Evolutionary conservation across 2,797 vertebrate genomes (phyloP).

Genomic region (Esox lucius): DNA sequence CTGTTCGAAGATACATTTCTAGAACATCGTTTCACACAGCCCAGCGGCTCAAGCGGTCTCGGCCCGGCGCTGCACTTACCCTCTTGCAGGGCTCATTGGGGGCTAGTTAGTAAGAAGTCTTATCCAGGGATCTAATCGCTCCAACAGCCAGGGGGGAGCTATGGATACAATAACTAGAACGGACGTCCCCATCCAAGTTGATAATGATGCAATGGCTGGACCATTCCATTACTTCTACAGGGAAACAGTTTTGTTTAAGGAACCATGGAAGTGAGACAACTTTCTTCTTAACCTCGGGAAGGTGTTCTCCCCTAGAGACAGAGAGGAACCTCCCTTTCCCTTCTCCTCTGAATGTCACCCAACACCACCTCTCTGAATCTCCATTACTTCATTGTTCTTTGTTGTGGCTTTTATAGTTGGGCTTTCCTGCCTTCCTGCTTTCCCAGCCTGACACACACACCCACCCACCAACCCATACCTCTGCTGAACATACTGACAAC

Average conservation of each 20-base stretch:
- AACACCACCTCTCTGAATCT: slow-evolving; percentile 3
- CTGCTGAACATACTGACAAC: neutral
- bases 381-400: slow-evolving; percentile 70
- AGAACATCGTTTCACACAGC: slow-evolving; percentile 44
- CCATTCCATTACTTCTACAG: neutral
- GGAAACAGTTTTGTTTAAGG: neutral
- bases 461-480: neutral
- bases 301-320: neutral
- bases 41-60: slow-evolving; percentile 12
- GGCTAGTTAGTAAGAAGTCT: neutral
- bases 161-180: neutral
- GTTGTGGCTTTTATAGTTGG: slow-evolving; percentile 44
- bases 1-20: neutral
- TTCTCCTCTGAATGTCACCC: slow-evolving; percentile 24
- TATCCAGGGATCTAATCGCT: neutral
- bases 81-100: neutral
- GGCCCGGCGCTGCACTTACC: neutral
- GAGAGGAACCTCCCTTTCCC: slow-evolving; percentile 42
- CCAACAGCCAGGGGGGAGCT: neutral
- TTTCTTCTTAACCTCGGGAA: slow-evolving; percentile 12
- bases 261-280: slow-evolving; percentile 13
- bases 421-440: slow-evolving; percentile 59
- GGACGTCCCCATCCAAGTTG: neutral
- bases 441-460: slow-evolving; percentile 38
- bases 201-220: neutral